phyloP scores from a whole-genome alignment of 2,888 invertebrate species.

The Euplexia lucipara region DNA sequence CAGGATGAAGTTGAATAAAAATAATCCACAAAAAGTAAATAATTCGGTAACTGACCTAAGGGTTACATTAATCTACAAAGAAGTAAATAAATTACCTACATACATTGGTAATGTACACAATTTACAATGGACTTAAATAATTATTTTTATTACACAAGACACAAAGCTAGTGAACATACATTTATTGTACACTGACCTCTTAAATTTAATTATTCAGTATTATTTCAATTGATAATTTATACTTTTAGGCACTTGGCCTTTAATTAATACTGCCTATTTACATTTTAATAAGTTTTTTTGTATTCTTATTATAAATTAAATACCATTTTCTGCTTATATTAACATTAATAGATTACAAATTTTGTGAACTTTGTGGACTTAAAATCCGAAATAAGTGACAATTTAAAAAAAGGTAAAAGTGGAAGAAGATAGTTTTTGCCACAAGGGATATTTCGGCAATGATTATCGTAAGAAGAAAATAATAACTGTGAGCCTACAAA shows the following conservation, averaged over 20 bases:
- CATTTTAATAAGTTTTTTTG: constrained; percentile 37
- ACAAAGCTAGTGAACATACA: constrained; percentile 63
- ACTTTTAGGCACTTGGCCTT: constrained; percentile 70
- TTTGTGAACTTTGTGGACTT: not conserved
- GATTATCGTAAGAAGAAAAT: no score
- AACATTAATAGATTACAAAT: not conserved
- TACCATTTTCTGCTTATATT: constrained; percentile 4
- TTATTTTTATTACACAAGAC: constrained; percentile 46
- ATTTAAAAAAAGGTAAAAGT: no score
- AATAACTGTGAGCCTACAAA: no score
- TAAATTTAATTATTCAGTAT: constrained; percentile 72
- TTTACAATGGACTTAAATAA: constrained; percentile 32
- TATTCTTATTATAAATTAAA: constrained; percentile 7
- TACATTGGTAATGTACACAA: constrained; percentile 27
- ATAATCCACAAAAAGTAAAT: not conserved
- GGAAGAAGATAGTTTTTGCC: no score
- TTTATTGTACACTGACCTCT: constrained; percentile 76
- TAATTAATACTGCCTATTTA: constrained; percentile 46
- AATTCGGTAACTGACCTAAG: not conserved
- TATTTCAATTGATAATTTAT: constrained; percentile 63
- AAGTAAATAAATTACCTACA: constrained; percentile 31
- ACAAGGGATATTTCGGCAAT: no score
- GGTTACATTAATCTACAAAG: constrained; percentile 12
- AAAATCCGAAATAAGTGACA: not conserved
- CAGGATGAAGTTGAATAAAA: not conserved